Conservation (phyloP, 2,113 vertebrate species). For the Albula goreensis region DNA sequence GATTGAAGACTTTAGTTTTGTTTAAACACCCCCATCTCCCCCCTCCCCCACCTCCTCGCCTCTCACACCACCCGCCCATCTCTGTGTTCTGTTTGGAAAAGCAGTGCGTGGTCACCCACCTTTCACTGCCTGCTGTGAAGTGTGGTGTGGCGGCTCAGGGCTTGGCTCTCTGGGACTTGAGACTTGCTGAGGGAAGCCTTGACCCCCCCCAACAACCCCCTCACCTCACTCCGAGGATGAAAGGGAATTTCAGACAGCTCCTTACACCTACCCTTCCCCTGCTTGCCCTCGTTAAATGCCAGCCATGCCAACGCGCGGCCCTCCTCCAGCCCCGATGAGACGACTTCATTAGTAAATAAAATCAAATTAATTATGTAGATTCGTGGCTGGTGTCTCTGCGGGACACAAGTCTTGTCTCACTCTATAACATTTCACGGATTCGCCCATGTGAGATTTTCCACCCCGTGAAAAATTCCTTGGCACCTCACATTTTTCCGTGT, state of each 20-base stretch:
- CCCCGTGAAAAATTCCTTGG: not conserved
- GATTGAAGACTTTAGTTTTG: too few species aligned
- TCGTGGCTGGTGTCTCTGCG: not conserved
- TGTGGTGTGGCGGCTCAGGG: too few species aligned
- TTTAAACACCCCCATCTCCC: too few species aligned
- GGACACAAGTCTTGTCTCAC: not conserved
- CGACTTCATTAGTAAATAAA: slow-evolving; percentile 23
- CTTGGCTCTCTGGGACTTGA: too few species aligned
- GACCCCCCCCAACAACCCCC: too few species aligned
- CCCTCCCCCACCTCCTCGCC: too few species aligned
- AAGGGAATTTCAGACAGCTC: not conserved
- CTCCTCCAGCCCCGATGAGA: not conserved
- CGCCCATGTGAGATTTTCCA: not conserved
- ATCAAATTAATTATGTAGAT: slow-evolving; percentile 12
- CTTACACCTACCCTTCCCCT: not conserved
- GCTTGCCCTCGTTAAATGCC: not conserved
- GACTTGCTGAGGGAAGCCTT: too few species aligned
- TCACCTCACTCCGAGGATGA: too few species aligned
- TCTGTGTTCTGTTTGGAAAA: too few species aligned
- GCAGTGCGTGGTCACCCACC: too few species aligned
- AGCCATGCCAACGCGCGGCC: not conserved
- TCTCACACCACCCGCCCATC: too few species aligned
- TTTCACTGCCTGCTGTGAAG: too few species aligned
- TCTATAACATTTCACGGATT: slow-evolving; percentile 1
- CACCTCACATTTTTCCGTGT: not conserved